These are phyloP conservation scores for Sebastes iracundus DNA, from an alignment of 2,797 vertebrate species.

Conservation along the genomic window DNA sequence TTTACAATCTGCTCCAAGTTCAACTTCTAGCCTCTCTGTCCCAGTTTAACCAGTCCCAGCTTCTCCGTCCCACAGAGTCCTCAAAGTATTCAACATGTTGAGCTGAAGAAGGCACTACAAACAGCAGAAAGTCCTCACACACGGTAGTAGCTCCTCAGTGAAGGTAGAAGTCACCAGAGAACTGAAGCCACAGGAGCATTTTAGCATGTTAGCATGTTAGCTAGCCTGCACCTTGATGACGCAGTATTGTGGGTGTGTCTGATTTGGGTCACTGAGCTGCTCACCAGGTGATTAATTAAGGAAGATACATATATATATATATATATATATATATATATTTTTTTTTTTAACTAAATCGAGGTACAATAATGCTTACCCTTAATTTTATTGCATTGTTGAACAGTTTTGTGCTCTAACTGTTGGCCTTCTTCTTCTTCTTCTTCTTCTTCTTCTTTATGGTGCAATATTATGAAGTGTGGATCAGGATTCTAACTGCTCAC, in stretches of 20 bases:
- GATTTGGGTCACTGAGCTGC: not conserved
- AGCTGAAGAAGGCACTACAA: not conserved
- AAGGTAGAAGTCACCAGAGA: fast-evolving
- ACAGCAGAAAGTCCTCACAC: too few species aligned
- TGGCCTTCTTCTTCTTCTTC: too few species aligned
- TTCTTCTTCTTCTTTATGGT: too few species aligned
- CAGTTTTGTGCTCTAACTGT: too few species aligned
- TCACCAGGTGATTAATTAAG: not conserved
- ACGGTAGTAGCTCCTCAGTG: too few species aligned
- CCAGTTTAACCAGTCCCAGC: not conserved
- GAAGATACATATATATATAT: too few species aligned
- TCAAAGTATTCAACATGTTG: not conserved
- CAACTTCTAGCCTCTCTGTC: not conserved
- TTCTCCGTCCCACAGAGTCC: not conserved
- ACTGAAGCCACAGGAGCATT: not conserved
- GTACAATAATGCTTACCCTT: not conserved
- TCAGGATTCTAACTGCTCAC: too few species aligned
- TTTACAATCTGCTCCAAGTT: not conserved
- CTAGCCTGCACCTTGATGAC: not conserved
- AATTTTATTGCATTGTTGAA: too few species aligned
- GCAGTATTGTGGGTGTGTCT: fast-evolving
- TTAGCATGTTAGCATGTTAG: not conserved
- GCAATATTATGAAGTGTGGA: too few species aligned
- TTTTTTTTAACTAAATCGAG: not conserved
- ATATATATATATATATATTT: too few species aligned